These are phyloP conservation scores for Pissodes strobi DNA, from an alignment of 1,140 invertebrate genomes.

Conservation along the genomic window DNA sequence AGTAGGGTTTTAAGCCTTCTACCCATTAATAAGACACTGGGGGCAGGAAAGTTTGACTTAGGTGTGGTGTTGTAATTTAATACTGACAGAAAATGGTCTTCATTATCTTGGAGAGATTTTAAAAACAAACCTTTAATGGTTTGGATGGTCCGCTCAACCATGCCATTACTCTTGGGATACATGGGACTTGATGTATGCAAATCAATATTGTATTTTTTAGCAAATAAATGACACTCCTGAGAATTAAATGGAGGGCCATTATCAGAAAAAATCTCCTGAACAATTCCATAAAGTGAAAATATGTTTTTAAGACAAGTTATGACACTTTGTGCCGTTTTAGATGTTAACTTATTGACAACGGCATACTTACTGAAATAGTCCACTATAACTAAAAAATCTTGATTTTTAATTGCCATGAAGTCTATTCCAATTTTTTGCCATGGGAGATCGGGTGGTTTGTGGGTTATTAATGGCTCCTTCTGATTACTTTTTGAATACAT, in stretches of 20 bases:
- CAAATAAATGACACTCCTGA: constrained; percentile 55
- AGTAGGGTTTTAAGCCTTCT: constrained; percentile 11
- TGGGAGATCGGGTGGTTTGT: not conserved
- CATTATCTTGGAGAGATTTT: constrained; percentile 3
- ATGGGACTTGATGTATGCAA: constrained; percentile 51
- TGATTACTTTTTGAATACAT: not conserved
- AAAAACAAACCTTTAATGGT: constrained; percentile 10
- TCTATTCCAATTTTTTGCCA: constrained; percentile 21
- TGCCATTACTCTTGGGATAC: constrained; percentile 57
- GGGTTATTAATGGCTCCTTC: not conserved
- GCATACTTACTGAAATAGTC: constrained; percentile 26
- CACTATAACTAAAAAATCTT: constrained; percentile 22
- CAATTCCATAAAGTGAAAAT: no score
- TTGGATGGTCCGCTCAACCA: constrained; percentile 47
- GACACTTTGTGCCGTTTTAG: not conserved
- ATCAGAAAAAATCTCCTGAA: constrained; percentile 50
- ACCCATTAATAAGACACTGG: constrained; percentile 16
- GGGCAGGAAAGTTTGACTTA: constrained; percentile 18
- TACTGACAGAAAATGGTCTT: constrained; percentile 12
- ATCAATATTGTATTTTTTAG: constrained; percentile 49
- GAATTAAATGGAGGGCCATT: constrained; percentile 56
- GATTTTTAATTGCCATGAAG: not conserved
- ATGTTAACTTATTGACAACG: not conserved
- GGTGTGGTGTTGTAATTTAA: constrained; percentile 22
- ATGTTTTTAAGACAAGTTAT: not conserved